Percentiles rank a stretch among this genome's conserved stretches.
These are phyloP conservation scores for Dendrolimus houi DNA, from an alignment of 2,888 invertebrate species.

Conservation along the genomic window DNA sequence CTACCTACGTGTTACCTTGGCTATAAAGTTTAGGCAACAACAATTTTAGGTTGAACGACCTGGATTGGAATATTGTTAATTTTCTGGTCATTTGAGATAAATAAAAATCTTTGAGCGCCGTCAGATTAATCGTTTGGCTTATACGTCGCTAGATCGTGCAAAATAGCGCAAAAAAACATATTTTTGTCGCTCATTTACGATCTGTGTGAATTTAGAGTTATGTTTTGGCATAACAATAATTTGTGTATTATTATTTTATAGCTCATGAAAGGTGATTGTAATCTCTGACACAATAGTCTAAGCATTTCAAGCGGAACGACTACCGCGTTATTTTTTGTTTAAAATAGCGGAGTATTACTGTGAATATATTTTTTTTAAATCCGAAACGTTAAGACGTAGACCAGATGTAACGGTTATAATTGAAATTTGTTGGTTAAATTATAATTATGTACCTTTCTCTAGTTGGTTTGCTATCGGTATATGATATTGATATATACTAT, in stretches of 20 bases:
- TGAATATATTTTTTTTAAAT: background rate
- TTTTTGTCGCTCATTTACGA: background rate
- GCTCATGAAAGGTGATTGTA: conserved; percentile 30
- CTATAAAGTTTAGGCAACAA: conserved; percentile 11
- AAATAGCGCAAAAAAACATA: background rate
- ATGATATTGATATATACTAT: too few relatives aligned
- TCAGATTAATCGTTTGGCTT: background rate
- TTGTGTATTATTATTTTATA: conserved; percentile 8
- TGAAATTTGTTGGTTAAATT: background rate
- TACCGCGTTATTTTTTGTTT: conserved; percentile 21
- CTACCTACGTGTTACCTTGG: conserved; percentile 12
- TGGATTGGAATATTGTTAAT: background rate
- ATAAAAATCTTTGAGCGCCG: background rate
- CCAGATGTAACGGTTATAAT: background rate
- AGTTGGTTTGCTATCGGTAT: background rate
- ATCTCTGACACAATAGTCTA: conserved; percentile 28
- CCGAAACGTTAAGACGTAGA: background rate
- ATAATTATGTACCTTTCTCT: background rate
- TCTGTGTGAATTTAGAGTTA: background rate
- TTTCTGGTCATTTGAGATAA: background rate
- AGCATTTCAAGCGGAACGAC: conserved; percentile 34
- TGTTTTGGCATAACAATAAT: background rate
- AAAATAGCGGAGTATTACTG: background rate
- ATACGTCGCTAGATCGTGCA: background rate
- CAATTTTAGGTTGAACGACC: conserved; percentile 9